Conservation (phyloP, 2,888 invertebrate genomes). For the Portevinia maculata region DNA sequence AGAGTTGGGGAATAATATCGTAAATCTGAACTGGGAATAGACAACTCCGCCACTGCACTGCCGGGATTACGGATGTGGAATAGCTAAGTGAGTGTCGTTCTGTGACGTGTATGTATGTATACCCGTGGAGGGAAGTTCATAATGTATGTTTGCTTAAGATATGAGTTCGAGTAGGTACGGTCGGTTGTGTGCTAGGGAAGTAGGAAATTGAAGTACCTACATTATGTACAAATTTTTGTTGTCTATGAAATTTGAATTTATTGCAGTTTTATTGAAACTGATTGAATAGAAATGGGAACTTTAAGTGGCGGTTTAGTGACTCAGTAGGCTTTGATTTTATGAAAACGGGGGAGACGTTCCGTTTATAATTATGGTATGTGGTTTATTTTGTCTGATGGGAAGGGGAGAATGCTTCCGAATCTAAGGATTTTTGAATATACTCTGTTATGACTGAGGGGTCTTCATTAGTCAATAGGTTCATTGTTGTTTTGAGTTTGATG, state of each 20-base stretch:
- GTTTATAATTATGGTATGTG: background rate
- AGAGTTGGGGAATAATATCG: conserved; percentile 4
- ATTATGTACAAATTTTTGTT: conserved; percentile 2
- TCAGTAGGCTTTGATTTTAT: conserved; percentile 46
- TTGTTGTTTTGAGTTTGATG: too few species aligned
- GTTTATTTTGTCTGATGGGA: background rate
- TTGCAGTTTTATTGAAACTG: conserved; percentile 60
- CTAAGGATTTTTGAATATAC: too few species aligned
- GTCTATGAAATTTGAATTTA: conserved; percentile 60
- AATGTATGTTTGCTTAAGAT: conserved; percentile 11
- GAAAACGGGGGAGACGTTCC: background rate
- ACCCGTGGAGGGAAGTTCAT: background rate
- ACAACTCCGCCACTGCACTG: conserved; percentile 5
- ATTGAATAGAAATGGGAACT: conserved; percentile 25
- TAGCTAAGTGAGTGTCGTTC: conserved; percentile 44
- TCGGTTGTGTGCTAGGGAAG: conserved; percentile 4
- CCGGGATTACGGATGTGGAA: conserved; percentile 69
- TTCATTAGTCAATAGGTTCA: background rate
- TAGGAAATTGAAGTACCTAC: conserved; percentile 24
- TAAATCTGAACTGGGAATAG: conserved; percentile 24
- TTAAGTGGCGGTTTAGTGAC: conserved; percentile 51
- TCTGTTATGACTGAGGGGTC: background rate
- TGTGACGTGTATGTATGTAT: background rate
- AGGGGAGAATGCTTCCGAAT: background rate
- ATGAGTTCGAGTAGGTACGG: background rate